These are phyloP conservation scores for Epistrophe eligans DNA, from an alignment of 2,888 invertebrate genomes.

Conservation along the genomic window DNA sequence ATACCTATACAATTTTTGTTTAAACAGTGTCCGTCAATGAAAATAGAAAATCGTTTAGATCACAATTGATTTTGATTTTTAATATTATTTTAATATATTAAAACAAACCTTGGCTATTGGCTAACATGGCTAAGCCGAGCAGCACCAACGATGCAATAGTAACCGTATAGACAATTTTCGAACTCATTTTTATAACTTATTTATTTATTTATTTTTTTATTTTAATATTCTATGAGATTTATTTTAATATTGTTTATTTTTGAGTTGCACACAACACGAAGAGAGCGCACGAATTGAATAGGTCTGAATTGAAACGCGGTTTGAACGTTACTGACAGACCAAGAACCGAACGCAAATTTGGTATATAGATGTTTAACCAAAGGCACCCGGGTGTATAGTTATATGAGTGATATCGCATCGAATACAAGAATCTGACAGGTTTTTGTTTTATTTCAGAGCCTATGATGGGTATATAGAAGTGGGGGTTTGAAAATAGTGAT, in stretches of 20 bases:
- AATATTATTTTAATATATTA: not conserved
- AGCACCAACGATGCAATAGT: conserved; percentile 57
- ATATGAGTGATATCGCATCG: too few species aligned
- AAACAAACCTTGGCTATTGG: conserved; percentile 67
- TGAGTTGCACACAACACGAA: conserved; percentile 47
- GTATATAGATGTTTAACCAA: too few species aligned
- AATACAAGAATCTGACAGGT: too few species aligned
- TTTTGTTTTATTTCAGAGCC: too few species aligned
- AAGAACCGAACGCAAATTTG: too few species aligned
- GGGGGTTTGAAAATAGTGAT: too few species aligned
- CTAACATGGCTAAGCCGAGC: conserved; percentile 41
- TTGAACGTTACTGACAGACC: conserved; percentile 43
- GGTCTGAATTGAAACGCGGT: conserved; percentile 58
- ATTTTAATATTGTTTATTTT: conserved; percentile 11
- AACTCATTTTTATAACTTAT: conserved; percentile 61
- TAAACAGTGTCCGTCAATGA: conserved; percentile 19
- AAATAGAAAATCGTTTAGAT: conserved; percentile 36
- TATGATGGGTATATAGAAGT: too few species aligned
- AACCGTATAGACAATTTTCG: conserved; percentile 61
- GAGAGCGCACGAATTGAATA: conserved; percentile 4
- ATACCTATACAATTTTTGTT: conserved; percentile 55
- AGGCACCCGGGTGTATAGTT: too few species aligned
- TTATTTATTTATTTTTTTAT: not conserved
- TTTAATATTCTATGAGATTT: not conserved
- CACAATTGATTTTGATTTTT: not conserved